A percentile compares a stretch with the other conserved stretches of the same genome.
Evolutionary conservation across 2,797 vertebrate genomes (phyloP).

Genomic region (Diplodus puntazzo): DNA sequence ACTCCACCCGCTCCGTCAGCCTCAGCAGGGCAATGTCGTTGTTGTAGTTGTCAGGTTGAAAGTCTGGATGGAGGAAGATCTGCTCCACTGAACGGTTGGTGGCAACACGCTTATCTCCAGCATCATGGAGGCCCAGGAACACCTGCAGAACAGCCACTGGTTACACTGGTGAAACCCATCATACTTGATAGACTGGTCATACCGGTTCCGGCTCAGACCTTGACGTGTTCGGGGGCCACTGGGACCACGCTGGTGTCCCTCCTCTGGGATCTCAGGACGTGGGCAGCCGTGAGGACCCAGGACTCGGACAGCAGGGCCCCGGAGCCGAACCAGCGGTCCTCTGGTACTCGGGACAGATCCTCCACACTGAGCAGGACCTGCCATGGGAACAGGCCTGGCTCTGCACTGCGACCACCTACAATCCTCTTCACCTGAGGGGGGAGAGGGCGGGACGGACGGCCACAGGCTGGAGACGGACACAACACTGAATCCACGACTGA

Average conservation of each 20-base stretch:
- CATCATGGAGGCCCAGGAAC: conserved; percentile 89
- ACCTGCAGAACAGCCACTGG: conserved; percentile 65
- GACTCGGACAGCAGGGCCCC: conserved; percentile 92
- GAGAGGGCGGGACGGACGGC: conserved; percentile 84
- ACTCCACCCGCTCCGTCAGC: conserved; percentile 85
- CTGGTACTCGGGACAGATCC: conserved; percentile 92
- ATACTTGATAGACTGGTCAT: no score
- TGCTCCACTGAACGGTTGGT: conserved; percentile 86
- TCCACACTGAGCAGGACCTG: conserved; percentile 94
- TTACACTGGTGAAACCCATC: not conserved
- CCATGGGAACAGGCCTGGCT: conserved; percentile 94
- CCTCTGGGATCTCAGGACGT: conserved; percentile 92
- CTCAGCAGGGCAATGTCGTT: conserved; percentile 94
- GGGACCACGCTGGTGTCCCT: conserved; percentile 90
- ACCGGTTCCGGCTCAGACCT: conserved; percentile 50
- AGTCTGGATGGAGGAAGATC: conserved; percentile 92
- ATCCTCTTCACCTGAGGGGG: conserved; percentile 91
- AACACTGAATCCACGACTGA: no score
- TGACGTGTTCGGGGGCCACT: conserved; percentile 89
- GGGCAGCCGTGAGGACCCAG: conserved; percentile 96
- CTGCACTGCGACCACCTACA: conserved; percentile 90
- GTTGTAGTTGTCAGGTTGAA: conserved; percentile 94
- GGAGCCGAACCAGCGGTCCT: conserved; percentile 93
- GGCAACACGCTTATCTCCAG: conserved; percentile 84
- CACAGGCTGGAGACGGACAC: conserved; percentile 85